These are phyloP conservation scores for Chrysolina oricalcia DNA, from an alignment of 2,888 invertebrate genomes.

Conservation along the genomic window DNA sequence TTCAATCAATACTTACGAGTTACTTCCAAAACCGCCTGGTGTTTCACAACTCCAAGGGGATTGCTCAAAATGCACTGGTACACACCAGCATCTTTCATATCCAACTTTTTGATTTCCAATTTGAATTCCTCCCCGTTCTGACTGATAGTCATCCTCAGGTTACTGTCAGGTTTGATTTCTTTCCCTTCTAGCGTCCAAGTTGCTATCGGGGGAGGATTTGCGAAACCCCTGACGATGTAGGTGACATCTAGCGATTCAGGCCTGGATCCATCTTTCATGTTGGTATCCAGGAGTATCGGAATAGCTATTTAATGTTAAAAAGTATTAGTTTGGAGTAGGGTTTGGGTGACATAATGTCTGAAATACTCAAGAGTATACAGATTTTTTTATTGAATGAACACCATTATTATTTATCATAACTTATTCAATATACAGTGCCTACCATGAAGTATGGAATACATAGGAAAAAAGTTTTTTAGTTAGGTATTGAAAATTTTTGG, in stretches of 20 bases:
- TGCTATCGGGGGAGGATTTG: slow-evolving; percentile 84
- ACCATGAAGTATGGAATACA: no score
- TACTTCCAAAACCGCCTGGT: slow-evolving; percentile 83
- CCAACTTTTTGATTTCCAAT: slow-evolving; percentile 81
- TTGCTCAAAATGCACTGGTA: slow-evolving; percentile 90
- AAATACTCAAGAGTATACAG: no score
- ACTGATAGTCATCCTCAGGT: slow-evolving; percentile 75
- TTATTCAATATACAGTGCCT: no score
- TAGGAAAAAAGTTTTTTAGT: no score
- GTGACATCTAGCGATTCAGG: slow-evolving; percentile 88
- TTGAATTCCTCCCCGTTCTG: slow-evolving; percentile 83
- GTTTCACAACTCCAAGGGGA: slow-evolving; percentile 85
- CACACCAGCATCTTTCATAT: slow-evolving; percentile 83
- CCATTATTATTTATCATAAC: no score
- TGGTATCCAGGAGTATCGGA: slow-evolving; percentile 82
- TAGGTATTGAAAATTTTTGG: no score
- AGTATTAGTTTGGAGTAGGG: not conserved
- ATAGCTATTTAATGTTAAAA: slow-evolving; percentile 72
- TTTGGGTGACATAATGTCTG: not conserved
- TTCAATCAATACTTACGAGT: slow-evolving; percentile 75
- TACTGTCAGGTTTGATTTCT: slow-evolving; percentile 78
- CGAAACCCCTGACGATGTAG: slow-evolving; percentile 85
- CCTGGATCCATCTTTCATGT: slow-evolving; percentile 82
- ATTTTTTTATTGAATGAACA: no score
- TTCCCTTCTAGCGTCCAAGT: slow-evolving; percentile 87